These are phyloP conservation scores for Ptychobarbus kaznakovi DNA, from an alignment of 2,797 vertebrate genomes.

Conservation along the genomic window DNA sequence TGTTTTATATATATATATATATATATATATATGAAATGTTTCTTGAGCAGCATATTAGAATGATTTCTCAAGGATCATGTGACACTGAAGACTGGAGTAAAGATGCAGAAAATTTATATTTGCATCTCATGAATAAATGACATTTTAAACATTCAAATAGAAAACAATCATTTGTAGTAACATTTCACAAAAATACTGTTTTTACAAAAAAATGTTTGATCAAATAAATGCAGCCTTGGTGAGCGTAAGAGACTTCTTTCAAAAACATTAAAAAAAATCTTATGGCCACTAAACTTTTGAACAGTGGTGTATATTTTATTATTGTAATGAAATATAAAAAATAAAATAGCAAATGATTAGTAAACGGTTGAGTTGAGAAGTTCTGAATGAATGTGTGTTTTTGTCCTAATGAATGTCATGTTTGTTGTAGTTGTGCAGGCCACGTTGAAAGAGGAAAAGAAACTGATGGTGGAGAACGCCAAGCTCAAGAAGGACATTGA, in stretches of 20 bases:
- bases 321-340: slow-evolving; percentile 19
- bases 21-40: not conserved
- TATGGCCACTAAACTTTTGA: not conserved
- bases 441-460: slow-evolving; percentile 94
- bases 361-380: not conserved
- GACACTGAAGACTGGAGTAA: not conserved
- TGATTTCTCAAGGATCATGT: not conserved
- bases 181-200: not conserved
- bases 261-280: not conserved
- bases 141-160: not conserved
- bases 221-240: not conserved
- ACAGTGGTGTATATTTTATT: not conserved
- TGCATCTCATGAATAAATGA: too few relatives aligned
- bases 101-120: not conserved
- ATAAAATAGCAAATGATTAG: not conserved
- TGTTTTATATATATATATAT: not conserved
- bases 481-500: slow-evolving; percentile 97
- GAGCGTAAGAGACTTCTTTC: not conserved
- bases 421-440: slow-evolving; percentile 85
- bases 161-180: not conserved
- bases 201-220: not conserved
- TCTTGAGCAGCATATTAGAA: not conserved
- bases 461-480: slow-evolving; percentile 94
- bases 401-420: not conserved
- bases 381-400: slow-evolving; percentile 25